Base-by-base conservation (phyloP, 2,888 invertebrate species). In the Drosophila subsilvestris region DNA sequence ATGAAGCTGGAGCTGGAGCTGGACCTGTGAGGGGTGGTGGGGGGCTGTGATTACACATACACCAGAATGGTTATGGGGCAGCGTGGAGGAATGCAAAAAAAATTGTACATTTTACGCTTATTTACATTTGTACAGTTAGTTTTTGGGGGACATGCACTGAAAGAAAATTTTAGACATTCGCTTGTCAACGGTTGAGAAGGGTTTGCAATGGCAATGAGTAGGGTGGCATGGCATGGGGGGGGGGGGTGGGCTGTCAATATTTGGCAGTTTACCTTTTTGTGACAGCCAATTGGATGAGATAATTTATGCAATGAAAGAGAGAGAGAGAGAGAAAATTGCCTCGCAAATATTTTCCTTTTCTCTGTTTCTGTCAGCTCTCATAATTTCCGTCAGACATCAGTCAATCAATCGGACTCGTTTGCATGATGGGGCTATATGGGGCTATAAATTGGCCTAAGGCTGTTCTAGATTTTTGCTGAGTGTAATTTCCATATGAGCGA, bases 91-190 rank as follows among this genome's bases (percentile, higher is more conserved):
- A 63, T 73, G 66, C 60, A 61, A 72, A 22, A 4, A 4, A 74
- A 73, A 75, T 69, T 62, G 37, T 65, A 59, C 78, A 75, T 79
- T 85, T 76, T 71, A 76, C 71, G 80, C 76, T 77, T 83, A 83
- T 83, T 83, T 79, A 83, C 86, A 69, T 72, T 83, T 74, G 53
- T 62, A 71, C 75, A 66, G 72, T 74, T 75, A 71, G 72, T 70
- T 63, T 51, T 12, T 12, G 43, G 3, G 22, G 58, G 47, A n/a
- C 69, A 29, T 65, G 55, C 72, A 72, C 82, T 73, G 78, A 53
- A 59, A 71, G 69, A 76, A 74, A 59, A n/a, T n/a, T 59, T 60
- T 8, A 5, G 53, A 44, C 56, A 6, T 43, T 44, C 22, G 27
- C 49, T 67, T 59, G 58, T 67, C 54, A 68, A 59, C 63, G 27